These are phyloP conservation scores for Scaptomyza flava DNA, from an alignment of 2,888 invertebrate genomes.

Conservation along the genomic window DNA sequence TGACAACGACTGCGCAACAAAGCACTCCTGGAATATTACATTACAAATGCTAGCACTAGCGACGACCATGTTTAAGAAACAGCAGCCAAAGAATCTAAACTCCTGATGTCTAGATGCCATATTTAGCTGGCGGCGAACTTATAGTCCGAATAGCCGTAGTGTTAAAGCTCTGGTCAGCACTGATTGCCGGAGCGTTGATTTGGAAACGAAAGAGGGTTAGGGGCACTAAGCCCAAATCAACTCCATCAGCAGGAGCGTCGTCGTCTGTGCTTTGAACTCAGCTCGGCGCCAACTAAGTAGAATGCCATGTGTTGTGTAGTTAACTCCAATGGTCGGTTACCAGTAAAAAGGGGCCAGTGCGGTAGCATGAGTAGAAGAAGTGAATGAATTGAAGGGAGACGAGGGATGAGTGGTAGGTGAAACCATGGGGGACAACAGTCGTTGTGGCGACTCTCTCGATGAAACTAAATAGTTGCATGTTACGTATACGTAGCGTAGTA, in stretches of 20 bases:
- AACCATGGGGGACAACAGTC: slow-evolving; percentile 31
- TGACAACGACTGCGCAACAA: slow-evolving; percentile 6
- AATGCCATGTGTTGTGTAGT: slow-evolving; percentile 60
- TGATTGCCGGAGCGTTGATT: slow-evolving; percentile 49
- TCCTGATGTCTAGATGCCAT: slow-evolving; percentile 3
- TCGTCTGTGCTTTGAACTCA: slow-evolving; percentile 66
- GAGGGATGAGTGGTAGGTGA: not conserved
- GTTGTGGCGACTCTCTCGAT: slow-evolving; percentile 39
- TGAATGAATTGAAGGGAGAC: not conserved
- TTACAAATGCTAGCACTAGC: slow-evolving; percentile 11
- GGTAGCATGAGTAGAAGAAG: slow-evolving; percentile 12
- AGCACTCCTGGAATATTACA: slow-evolving; percentile 34
- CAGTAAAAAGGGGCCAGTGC: slow-evolving; percentile 22
- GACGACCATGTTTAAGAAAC: slow-evolving; percentile 17
- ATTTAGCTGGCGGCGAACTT: slow-evolving; percentile 23
- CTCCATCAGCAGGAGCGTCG: slow-evolving; percentile 46
- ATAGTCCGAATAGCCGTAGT: slow-evolving; percentile 6
- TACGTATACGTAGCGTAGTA: slow-evolving; percentile 78
- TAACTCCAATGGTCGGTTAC: slow-evolving; percentile 42
- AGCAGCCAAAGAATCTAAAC: slow-evolving; percentile 8
- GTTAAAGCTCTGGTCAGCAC: slow-evolving; percentile 37
- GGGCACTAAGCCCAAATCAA: slow-evolving; percentile 29
- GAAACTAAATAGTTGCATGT: slow-evolving; percentile 64
- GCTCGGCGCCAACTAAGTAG: slow-evolving; percentile 63
- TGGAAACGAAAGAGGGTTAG: slow-evolving; percentile 20